Percentiles rank a stretch among this genome's conserved stretches.
phyloP scores from a whole-genome alignment of 35 echinoderm and acorn worm species.

The Ophiothrix spiculata region DNA sequence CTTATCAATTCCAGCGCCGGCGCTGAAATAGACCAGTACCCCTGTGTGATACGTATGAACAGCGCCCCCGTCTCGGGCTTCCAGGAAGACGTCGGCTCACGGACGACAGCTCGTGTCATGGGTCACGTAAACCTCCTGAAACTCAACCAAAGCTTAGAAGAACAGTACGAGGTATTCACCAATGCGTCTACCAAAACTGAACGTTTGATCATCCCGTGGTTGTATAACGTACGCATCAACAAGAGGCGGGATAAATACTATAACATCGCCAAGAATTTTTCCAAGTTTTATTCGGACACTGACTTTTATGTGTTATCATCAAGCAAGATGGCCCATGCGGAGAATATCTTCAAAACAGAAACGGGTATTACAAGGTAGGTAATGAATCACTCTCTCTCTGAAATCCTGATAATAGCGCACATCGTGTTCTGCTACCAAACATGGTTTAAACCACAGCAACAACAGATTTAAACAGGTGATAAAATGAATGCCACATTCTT shows the following conservation, averaged over 20 bases:
- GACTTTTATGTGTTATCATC: slow-evolving; percentile 84
- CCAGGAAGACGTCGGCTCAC: slow-evolving; percentile 74
- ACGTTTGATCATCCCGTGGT: slow-evolving; percentile 87
- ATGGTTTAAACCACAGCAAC: too few species aligned
- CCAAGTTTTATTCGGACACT: slow-evolving; percentile 66
- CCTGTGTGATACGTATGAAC: slow-evolving; percentile 97
- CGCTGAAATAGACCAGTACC: slow-evolving; percentile 63
- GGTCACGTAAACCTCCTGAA: slow-evolving; percentile 92
- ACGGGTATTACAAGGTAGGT: slow-evolving; percentile 85
- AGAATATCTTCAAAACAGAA: slow-evolving; percentile 75
- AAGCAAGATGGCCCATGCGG: slow-evolving; percentile 76
- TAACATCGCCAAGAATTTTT: slow-evolving; percentile 94
- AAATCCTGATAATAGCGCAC: background rate
- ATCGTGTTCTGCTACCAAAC: too few species aligned
- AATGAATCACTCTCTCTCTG: background rate
- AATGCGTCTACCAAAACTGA: slow-evolving; percentile 60
- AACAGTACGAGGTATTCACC: slow-evolving; percentile 81
- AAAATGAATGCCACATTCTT: too few species aligned
- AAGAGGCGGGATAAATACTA: slow-evolving; percentile 89
- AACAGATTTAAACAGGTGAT: too few species aligned
- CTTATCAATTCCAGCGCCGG: slow-evolving; percentile 80
- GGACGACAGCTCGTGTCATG: slow-evolving; percentile 84
- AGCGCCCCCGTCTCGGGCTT: slow-evolving; percentile 79
- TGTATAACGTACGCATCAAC: slow-evolving; percentile 72
- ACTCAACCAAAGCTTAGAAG: slow-evolving; percentile 64